These are phyloP conservation scores for Cataglyphis hispanica DNA, from an alignment of 1,140 invertebrate species.

Conservation along the genomic window DNA sequence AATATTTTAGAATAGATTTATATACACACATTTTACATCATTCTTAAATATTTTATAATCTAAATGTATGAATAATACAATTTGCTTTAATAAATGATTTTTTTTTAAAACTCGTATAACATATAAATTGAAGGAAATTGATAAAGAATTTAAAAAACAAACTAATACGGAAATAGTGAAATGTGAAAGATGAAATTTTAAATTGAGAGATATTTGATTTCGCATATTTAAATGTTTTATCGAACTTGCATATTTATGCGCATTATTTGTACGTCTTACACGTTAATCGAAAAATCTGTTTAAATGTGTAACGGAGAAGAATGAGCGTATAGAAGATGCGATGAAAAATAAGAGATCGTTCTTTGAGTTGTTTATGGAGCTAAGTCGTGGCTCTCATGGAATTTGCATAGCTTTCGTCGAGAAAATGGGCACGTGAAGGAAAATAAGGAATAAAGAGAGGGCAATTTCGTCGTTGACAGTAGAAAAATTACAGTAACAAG, in stretches of 20 bases:
- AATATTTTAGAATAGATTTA: too few species aligned
- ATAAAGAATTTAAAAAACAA: background rate
- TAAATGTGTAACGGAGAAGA: constrained; percentile 37
- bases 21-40: too few species aligned
- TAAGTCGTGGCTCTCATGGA: constrained; percentile 49
- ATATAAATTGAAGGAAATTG: too few species aligned
- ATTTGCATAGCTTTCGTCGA: constrained; percentile 51
- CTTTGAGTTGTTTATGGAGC: constrained; percentile 56
- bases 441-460: constrained; percentile 46
- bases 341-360: constrained; percentile 39
- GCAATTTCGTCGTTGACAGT: constrained; percentile 57
- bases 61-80: too few species aligned
- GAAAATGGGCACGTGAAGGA: constrained; percentile 48
- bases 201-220: background rate
- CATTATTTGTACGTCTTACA: background rate
- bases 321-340: constrained; percentile 1
- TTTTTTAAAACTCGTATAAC: too few species aligned
- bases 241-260: background rate
- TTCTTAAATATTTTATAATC: background rate
- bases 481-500: constrained; percentile 54
- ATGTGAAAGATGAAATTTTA: background rate
- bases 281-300: constrained; percentile 54
- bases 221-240: background rate
- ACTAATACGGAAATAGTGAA: background rate
- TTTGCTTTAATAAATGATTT: too few species aligned